Base-by-base conservation (phyloP, 2,797 vertebrate species). In the Syngnathus acus region DNA sequence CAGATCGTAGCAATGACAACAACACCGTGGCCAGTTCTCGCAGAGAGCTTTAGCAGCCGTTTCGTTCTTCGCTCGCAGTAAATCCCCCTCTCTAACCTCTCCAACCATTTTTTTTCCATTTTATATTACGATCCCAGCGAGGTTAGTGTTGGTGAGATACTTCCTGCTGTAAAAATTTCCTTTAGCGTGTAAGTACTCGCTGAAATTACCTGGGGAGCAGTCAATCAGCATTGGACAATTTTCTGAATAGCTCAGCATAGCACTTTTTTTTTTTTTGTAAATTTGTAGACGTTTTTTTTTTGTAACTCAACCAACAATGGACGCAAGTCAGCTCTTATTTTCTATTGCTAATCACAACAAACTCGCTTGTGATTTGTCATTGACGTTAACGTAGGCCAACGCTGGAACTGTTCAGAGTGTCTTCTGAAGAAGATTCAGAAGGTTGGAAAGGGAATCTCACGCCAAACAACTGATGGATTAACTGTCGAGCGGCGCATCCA, bases 131-230 rank as follows among this genome's bases (percentile, higher is more conserved):
- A 88, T 89, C 86, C 87, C 87, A 62, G 69, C 80, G 87, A 82
- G 87, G 79, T 90, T 80, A 83, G 79, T 78, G 75, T 81, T 83
- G 73, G 82, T 85, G 83, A 88, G 87, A 81, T 86, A 87, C 87
- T 91, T 88, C 90, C 91, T 92, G 89, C 86, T 74, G 77, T 88
- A 85, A 81, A 45, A 84, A 84, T 87, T 88, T 71, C 74, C 74
- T 77, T 74, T 69, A 77, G 65, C 57, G 54, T 67, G 51, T 7
- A 26, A 74, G 65, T 17, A 68, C 81, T 75, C 65, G 71, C 80
- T 78, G 69, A 71, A 78, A 77, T 75, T 67, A 79, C 84, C 84
- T 73, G 59, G 85, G 84, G 87, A 82, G 77, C 84, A 77, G 80
- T 85, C 82, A 88, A 75, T 72, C 65, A 65, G 60, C 71, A 64